These are phyloP conservation scores for Zaprionus kolodkinae DNA, from an alignment of 1,140 invertebrate genomes.

Conservation along the genomic window DNA sequence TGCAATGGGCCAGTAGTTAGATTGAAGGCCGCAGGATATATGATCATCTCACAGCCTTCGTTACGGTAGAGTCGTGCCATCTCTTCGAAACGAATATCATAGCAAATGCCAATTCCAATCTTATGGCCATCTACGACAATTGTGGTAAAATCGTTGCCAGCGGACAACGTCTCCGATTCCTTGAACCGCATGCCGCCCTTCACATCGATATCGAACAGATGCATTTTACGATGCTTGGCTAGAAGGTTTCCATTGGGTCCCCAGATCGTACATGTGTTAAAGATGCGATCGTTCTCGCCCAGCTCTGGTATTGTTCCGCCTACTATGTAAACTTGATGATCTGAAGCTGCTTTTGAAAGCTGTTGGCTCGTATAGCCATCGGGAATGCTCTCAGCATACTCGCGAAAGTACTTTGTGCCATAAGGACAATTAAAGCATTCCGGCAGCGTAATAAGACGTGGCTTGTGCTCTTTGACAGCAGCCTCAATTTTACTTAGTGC, in stretches of 20 bases:
- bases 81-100: conserved; percentile 96
- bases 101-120: conserved; percentile 96
- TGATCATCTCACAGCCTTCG: conserved; percentile 91
- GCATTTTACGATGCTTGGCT: conserved; percentile 92
- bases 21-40: conserved; percentile 98
- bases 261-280: conserved; percentile 97
- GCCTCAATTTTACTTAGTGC: conserved; percentile 90
- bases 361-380: conserved; percentile 89
- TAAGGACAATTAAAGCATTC: conserved; percentile 98
- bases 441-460: conserved; percentile 92
- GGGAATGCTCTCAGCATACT: conserved; percentile 95
- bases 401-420: conserved; percentile 88
- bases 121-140: conserved; percentile 91
- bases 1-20: conserved; percentile 97
- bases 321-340: conserved; percentile 92
- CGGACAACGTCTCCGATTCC: conserved; percentile 93
- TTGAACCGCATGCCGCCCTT: conserved; percentile 96
- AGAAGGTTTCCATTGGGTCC: conserved; percentile 91
- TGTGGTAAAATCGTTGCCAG: conserved; percentile 90
- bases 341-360: conserved; percentile 90
- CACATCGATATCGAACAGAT: conserved; percentile 98
- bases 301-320: conserved; percentile 96
- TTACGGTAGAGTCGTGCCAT: conserved; percentile 93
- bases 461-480: conserved; percentile 89
- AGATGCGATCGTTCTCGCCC: conserved; percentile 87